Conservation (phyloP, 2,888 invertebrate species). For the Craniophora ligustri region DNA sequence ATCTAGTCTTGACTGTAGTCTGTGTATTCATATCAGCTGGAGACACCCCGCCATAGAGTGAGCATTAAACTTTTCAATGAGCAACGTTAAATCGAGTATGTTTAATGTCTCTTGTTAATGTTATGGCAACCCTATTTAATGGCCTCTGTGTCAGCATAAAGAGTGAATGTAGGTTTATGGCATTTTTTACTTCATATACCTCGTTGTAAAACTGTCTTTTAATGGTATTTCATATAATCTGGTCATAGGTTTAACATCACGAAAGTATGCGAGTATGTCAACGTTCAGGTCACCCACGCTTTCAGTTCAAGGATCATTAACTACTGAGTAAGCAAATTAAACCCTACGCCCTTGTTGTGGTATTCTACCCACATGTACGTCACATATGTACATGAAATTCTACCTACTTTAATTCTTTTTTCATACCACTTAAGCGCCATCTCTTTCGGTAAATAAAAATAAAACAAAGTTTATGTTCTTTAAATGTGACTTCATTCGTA, state of each 20-base stretch:
- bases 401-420: no score
- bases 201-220: conserved; percentile 5
- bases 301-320: conserved; percentile 33
- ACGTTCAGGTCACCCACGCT: conserved; percentile 17
- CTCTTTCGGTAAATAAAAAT: no score
- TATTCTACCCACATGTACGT: no score
- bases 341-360: no score
- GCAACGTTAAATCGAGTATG: conserved; percentile 21
- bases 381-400: no score
- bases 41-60: background rate
- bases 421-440: no score
- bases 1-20: no score
- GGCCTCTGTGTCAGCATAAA: conserved; percentile 28
- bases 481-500: no score
- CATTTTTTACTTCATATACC: conserved; percentile 12
- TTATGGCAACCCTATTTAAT: conserved; percentile 12
- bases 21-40: no score
- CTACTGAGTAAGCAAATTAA: conserved; percentile 23
- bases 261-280: conserved; percentile 6
- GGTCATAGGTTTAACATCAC: conserved; percentile 26
- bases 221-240: conserved; percentile 9
- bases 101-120: conserved; percentile 36
- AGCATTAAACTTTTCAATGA: conserved; percentile 30
- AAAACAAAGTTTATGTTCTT: no score
- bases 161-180: conserved; percentile 36